Evolutionary conservation across 64 coral and sea anemone genomes (phyloP), one percentile per base, ranked within the genome.

Genomic region (Stichodactyla mertensii): DNA sequence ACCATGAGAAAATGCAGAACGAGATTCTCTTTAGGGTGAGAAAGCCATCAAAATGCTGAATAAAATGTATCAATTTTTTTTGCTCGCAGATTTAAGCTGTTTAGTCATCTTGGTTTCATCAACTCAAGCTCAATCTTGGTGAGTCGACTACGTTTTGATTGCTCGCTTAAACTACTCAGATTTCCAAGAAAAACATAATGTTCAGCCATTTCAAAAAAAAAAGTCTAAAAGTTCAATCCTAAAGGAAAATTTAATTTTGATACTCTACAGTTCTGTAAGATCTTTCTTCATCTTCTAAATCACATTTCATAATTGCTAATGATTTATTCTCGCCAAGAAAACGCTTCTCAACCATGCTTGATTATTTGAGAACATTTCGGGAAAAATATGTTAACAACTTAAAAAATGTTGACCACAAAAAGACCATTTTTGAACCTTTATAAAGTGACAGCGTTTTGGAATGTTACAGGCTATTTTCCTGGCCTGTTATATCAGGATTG

Each of bases 371-470:
- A 74, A 1, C 69, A 74, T 31, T 36, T 74, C 5, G 19, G 4
- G 14, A 31, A 66, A 74, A 31, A 74, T 74, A 5, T 13, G 26
- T 45, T 45, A 74, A 74, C n/a, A 74, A 74, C 69, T 74, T 27
- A n/a, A 74, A 74, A n/a, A 74, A 74, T 74, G 69, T 23, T 74
- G 7, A 74, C 69, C 69, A 28, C 24, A 74, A 74, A 71, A 71
- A 27, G 22, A 31, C 2, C 12, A 9, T 31, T 74, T 26, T 74
- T 31, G 12, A n/a, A 74, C 69, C 23, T 10, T 11, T 31, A 27
- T 31, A 27, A 27, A 23, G 24, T 27, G 11, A 5, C 69, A 28
- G 16, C 11, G 10, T 74, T 74, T 23, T 74, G 22, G 12, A 27
- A 27, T 26, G 69, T 31, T 74, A 13, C 24, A 74, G 24, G 69